These are phyloP conservation scores for Eublepharis macularius DNA, from an alignment of 2,113 vertebrate species.

Conservation along the genomic window DNA sequence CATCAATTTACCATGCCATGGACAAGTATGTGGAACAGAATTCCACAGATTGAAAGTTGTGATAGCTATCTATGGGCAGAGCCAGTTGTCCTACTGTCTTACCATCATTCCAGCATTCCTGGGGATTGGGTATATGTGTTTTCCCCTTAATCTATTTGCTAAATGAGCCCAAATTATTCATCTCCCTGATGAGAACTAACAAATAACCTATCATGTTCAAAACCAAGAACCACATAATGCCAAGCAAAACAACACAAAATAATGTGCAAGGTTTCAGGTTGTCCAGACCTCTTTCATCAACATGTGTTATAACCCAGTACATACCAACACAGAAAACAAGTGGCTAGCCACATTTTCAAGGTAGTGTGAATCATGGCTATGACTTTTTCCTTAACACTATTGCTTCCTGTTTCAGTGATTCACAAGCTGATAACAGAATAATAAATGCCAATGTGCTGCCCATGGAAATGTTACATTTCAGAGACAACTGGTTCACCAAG, in stretches of 20 bases:
- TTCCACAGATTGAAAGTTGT: neutral
- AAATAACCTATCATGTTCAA: neutral
- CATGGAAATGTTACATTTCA: neutral
- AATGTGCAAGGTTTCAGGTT: too few species aligned
- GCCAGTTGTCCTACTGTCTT: neutral
- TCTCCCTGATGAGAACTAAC: too few species aligned
- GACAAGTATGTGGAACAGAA: neutral
- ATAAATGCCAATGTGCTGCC: neutral
- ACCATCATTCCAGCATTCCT: neutral
- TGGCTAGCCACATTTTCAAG: neutral
- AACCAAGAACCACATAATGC: neutral
- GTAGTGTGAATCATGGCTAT: neutral
- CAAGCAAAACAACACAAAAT: too few species aligned
- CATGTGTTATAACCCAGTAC: neutral
- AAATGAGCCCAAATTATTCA: too few species aligned
- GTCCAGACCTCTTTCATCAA: too few species aligned
- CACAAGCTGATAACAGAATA: accelerated
- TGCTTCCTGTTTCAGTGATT: neutral
- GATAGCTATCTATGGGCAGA: neutral
- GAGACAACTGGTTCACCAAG: neutral
- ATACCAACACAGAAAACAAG: neutral
- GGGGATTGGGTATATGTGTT: too few species aligned
- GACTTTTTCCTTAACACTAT: neutral
- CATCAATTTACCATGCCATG: neutral
- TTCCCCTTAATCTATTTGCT: too few species aligned